phyloP scores from a whole-genome alignment of 2,113 vertebrate species.

The Protobothrops flavoviridis region DNA sequence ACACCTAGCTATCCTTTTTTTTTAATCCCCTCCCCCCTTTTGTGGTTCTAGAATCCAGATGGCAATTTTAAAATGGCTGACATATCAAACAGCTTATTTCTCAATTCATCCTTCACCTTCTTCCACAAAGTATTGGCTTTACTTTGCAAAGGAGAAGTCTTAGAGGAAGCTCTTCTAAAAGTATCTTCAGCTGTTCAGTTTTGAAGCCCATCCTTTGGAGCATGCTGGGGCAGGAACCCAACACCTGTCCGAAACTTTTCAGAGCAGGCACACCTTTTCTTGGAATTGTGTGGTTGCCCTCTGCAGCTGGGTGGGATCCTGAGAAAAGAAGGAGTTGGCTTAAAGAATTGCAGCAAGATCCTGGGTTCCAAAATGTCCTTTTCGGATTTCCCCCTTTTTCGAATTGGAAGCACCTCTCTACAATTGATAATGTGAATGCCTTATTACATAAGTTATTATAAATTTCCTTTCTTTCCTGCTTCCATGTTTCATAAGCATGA shows the following conservation, averaged over 20 bases:
- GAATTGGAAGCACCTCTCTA: background rate
- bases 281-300: background rate
- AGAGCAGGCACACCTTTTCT: background rate
- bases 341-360: background rate
- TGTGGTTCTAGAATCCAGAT: background rate
- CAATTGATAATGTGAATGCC: background rate
- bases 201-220: background rate
- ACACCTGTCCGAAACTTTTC: background rate
- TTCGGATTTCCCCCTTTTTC: background rate
- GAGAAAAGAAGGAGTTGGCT: background rate
- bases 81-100: background rate
- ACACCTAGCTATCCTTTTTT: background rate
- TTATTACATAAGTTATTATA: background rate
- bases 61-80: background rate
- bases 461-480: background rate
- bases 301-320: background rate
- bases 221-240: background rate
- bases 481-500: background rate
- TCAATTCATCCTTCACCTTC: background rate
- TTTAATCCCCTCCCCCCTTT: background rate
- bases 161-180: background rate
- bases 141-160: background rate
- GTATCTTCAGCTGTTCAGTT: background rate
- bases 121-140: background rate
- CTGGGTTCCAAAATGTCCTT: background rate